Conservation (phyloP, 2,797 vertebrate species). For the Euthynnus affinis region DNA sequence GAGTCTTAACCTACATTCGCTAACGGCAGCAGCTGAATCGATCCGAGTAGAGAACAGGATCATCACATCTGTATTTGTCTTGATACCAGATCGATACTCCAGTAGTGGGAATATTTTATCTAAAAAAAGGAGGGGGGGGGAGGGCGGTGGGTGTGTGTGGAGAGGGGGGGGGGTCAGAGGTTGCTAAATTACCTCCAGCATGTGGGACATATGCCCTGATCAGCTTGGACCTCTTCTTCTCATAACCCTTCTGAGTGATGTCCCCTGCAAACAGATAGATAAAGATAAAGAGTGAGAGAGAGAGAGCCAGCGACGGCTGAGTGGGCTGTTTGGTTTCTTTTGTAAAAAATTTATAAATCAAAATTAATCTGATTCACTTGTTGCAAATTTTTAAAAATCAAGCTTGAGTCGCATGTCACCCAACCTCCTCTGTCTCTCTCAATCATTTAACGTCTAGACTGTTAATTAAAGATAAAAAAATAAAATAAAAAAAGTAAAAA, state of each 20-base stretch:
- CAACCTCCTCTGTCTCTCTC: conserved; percentile 64
- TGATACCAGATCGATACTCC: conserved; percentile 47
- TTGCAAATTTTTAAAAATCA: too few species aligned
- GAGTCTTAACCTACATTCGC: conserved; percentile 67
- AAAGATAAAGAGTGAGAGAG: conserved; percentile 62
- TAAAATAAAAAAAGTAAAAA: conserved; percentile 28
- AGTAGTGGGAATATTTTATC: conserved; percentile 40
- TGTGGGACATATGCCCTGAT: conserved; percentile 95
- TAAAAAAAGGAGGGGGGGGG: conserved; percentile 13
- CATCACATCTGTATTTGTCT: conserved; percentile 41
- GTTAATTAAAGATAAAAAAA: conserved; percentile 51
- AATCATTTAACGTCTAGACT: conserved; percentile 52
- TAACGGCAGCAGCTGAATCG: conserved; percentile 60
- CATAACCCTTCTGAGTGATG: conserved; percentile 98
- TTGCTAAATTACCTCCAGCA: conserved; percentile 90
- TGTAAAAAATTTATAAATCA: background rate
- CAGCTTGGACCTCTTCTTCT: conserved; percentile 98
- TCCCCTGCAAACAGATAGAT: conserved; percentile 90
- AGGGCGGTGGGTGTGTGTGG: conserved; percentile 8
- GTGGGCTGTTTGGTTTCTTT: background rate
- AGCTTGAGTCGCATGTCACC: conserved; percentile 2
- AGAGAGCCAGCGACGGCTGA: conserved; percentile 36
- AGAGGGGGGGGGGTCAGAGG: conserved; percentile 68
- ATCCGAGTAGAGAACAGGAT: conserved; percentile 44
- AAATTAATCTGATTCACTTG: background rate